Base-by-base conservation (phyloP, 2,888 invertebrate genomes). In the Drosophila anomalata region DNA sequence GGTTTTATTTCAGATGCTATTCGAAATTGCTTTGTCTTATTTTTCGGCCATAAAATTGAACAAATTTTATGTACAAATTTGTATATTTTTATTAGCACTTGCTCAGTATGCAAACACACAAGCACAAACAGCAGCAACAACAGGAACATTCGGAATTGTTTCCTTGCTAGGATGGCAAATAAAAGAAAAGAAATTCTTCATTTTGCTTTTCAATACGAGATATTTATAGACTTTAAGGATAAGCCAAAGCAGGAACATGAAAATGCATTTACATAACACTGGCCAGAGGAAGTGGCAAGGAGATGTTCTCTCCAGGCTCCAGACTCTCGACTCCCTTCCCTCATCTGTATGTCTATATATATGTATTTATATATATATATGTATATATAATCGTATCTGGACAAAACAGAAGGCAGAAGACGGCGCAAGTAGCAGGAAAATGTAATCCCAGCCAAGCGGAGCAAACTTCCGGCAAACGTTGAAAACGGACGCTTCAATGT, bases 381-480 rank as follows among this genome's bases (percentile, higher is more conserved):
- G n/a, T 39, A 14, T 9, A 41, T 17, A n/a, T n/a, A 41, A 9
- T 42, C 56, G 44, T 60, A 39, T 63, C 65, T 65, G 65, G 69
- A 57, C 57, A 48, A 48, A 33, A 55, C 59, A 60, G 56, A 54
- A 57, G 66, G 55, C 62, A 72, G 54, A 53, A 73, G 77, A 73
- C 48, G 72, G 57, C 59, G 61, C 72, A 76, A 76, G 78, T 75
- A 80, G 80, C 85, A 83, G 85, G 85, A 85, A 84, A 84, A 85
- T 84, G 84, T 84, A 84, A 84, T 83, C 84, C 80, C 83, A 85
- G 79, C 81, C 86, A 81, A 85, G 84, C 86, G 86, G 79, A 84
- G 86, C 81, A 78, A 72, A 84, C 84, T 83, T 85, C 84, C 84
- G 83, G 85, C 81, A 81, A 84, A 81, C 82, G 83, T 77, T 85